Evolutionary conservation across 2,888 invertebrate species (phyloP), one percentile per base, ranked within the genome.

Genomic region (Microctonus aethiopoides): DNA sequence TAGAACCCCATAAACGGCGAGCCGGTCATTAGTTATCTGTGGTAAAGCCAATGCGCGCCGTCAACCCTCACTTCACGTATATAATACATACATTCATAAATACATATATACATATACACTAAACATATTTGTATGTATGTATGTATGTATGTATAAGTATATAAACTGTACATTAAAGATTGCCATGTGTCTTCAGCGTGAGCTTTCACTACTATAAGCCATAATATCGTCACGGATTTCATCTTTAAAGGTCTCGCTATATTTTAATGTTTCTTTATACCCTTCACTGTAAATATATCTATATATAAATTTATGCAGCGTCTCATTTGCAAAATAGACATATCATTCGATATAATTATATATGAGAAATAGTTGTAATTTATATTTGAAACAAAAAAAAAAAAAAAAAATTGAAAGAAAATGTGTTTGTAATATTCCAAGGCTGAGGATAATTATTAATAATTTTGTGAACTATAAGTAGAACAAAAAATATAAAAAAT

Each of bases 1-100:
- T 52, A 63, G 52, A 56, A 65, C 70, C 68, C 72, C 75, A 73
- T 75, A 73, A 75, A 74, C 71, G 72, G 69, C 68, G 72, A 65
- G 64, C 72, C 67, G 72, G 72, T 75, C 74, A 75, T 75, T 74
- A 75, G 72, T 72, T 74, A 72, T 72, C 68, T 54, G 32, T 67
- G 57, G 59, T 59, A 60, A 46, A 32, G 66, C 46, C 32, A 16
- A 4, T 67, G 13, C 26, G n/a, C n/a, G 10, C 26, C 54, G 11
- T 54, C 46, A 46, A 46, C 46, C 46, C 46, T 16, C 46, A 46
- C 46, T 46, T 46, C 46, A 7, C 6, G 16, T 46, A 46, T 46
- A 29, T n/a, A n/a, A n/a, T n/a, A n/a, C n/a, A 46, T 16, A 20
- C 16, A 46, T 46, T 1, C 13, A 36, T 36, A 11, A n/a, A n/a